Evolutionary conservation across 2,113 vertebrate species (phyloP), one percentile per base, ranked within the genome.

Genomic region (Siniperca knerii): DNA sequence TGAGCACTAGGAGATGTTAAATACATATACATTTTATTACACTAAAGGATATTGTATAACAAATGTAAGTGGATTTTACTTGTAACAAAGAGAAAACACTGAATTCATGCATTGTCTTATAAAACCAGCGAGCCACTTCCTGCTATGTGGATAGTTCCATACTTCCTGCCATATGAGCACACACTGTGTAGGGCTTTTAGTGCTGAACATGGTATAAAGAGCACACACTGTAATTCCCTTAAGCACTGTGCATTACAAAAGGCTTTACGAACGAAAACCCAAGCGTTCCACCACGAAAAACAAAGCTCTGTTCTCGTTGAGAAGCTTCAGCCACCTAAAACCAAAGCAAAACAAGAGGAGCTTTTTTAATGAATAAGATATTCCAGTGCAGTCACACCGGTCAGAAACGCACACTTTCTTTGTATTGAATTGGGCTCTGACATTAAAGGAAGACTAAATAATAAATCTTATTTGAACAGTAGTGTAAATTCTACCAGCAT

Each of bases 401-500:
- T 67, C 68, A 81, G 44, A 71, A 69, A 85, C 35, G n/a, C 0
- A 21, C 46, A 57, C 33, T 37, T 23, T 81, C 60, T 83, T 62
- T 55, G 70, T 87, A 78, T 77, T 88, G 78, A 78, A 85, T 57
- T 70, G 20, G 20, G 33, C 25, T 77, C 61, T 89, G 86, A 85
- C 75, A 85, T 92, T 81, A 87, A 87, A 88, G 33, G 18, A 61
- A 70, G 25, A 86, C 86, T 92, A 70, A 87, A 90, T 92, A 85
- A 92, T 92, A 74, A 81, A 93, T 91, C 37, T 23, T 84, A 84
- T 92, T 89, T 92, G 87, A 75, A 77, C 78, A 80, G 70, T 62
- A 55, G 81, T 81, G 86, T 83, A 86, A 81, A 90, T 87, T 92
- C 82, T 75, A 91, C 76, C 35, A 54, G 74, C 6, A 4, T 8